A percentile compares a stretch with the other conserved stretches of the same genome.
phyloP scores from a whole-genome alignment of 2,113 vertebrate genomes.

The Patagioenas fasciata region DNA sequence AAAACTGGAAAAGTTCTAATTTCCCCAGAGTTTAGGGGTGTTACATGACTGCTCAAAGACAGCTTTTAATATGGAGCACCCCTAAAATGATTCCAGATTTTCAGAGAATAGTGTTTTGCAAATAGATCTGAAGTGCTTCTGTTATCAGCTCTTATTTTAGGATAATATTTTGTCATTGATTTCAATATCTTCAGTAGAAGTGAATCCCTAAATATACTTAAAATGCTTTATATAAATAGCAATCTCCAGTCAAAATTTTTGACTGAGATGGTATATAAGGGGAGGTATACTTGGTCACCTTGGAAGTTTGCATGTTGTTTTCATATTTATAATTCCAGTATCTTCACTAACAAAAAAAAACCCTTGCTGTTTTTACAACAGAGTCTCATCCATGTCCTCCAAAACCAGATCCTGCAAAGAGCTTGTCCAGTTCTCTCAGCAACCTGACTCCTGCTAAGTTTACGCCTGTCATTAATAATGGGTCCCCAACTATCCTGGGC shows the following conservation, averaged over 20 bases:
- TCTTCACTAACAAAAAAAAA: neutral
- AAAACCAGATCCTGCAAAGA: conserved; percentile 84
- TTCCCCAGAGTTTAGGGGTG: neutral
- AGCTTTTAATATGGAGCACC: neutral
- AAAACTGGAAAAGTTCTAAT: neutral
- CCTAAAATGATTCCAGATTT: neutral
- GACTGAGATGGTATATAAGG: neutral
- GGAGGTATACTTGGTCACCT: neutral
- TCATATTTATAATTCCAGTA: neutral
- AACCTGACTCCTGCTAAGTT: conserved; percentile 90
- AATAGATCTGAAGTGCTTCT: neutral
- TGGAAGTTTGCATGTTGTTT: neutral
- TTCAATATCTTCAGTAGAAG: neutral
- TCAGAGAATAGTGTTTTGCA: neutral
- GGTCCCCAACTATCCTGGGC: conserved; percentile 95
- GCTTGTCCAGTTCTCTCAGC: conserved; percentile 81
- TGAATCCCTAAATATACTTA: neutral
- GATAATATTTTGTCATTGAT: neutral
- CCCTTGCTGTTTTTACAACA: conserved; percentile 45
- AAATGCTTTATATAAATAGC: neutral
- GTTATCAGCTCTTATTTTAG: neutral
- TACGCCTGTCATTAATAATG: conserved; percentile 92
- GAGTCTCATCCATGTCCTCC: conserved; percentile 92
- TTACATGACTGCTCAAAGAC: neutral
- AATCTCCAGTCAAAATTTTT: neutral